phyloP scores from a whole-genome alignment of 2,888 invertebrate genomes.

The Villa cingulata region DNA sequence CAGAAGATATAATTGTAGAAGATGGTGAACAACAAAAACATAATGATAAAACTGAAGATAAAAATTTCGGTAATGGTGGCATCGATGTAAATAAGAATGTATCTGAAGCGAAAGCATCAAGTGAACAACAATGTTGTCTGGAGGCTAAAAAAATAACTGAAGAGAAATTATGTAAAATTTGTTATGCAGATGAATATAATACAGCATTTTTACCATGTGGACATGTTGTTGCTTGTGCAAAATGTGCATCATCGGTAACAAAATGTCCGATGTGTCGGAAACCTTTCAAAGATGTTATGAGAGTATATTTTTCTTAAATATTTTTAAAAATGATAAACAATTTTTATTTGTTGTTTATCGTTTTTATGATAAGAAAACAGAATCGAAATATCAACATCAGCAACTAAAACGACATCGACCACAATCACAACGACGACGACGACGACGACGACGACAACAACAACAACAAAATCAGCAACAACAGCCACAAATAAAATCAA shows the following conservation, averaged over 20 bases:
- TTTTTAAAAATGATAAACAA: no score
- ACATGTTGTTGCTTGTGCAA: slow-evolving; percentile 83
- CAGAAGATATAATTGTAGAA: slow-evolving; percentile 9
- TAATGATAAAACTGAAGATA: slow-evolving; percentile 1
- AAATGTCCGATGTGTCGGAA: slow-evolving; percentile 81
- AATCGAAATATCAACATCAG: no score
- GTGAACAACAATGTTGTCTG: slow-evolving; percentile 8
- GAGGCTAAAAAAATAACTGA: slow-evolving; percentile 32
- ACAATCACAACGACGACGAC: no score
- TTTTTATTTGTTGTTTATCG: no score
- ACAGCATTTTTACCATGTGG: slow-evolving; percentile 92
- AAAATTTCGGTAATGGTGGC: background rate
- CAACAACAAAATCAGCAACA: background rate
- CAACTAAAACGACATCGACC: no score
- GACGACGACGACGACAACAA: background rate
- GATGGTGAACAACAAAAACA: background rate
- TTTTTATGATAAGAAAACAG: no score
- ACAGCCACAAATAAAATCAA: no score
- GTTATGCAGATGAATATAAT: slow-evolving; percentile 74
- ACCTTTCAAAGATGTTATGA: slow-evolving; percentile 45
- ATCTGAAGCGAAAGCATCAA: background rate
- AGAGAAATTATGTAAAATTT: slow-evolving; percentile 75
- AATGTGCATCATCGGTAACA: slow-evolving; percentile 75
- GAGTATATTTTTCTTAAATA: slow-evolving; percentile 35
- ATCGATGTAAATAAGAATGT: background rate